A percentile compares a stretch with the other conserved stretches of the same genome.
These are phyloP conservation scores for Bradypus variegatus DNA, from an alignment of 2,797 vertebrate species.

Conservation along the genomic window DNA sequence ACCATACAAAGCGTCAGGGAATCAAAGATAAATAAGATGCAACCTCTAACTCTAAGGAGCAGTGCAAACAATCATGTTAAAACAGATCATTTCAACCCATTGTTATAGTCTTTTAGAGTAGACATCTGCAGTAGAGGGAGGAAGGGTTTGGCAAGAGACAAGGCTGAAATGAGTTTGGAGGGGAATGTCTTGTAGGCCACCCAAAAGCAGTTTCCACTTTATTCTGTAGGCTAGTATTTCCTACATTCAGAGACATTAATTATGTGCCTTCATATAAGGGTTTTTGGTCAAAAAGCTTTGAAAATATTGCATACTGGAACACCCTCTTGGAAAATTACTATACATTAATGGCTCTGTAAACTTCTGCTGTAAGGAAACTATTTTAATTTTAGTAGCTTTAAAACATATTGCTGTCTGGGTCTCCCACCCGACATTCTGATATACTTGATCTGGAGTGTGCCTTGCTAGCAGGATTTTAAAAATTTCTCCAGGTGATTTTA, in stretches of 20 bases:
- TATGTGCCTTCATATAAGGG: neutral
- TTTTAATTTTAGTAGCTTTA: conserved; percentile 10
- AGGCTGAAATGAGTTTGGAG: neutral
- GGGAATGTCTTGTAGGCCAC: neutral
- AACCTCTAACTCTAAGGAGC: neutral
- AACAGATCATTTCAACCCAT: neutral
- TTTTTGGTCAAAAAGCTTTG: conserved; percentile 17
- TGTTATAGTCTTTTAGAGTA: neutral
- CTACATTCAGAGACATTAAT: neutral
- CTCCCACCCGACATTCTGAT: neutral
- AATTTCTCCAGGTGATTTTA: neutral
- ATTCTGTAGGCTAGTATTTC: neutral
- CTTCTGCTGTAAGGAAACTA: neutral
- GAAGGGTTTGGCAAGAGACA: neutral
- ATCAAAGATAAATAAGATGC: neutral
- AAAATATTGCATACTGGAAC: neutral
- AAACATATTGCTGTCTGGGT: neutral
- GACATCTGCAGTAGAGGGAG: neutral
- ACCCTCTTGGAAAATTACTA: neutral
- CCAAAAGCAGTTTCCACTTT: neutral
- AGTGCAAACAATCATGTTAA: neutral
- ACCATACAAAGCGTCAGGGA: neutral
- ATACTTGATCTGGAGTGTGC: neutral
- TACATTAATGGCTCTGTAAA: neutral
- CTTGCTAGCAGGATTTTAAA: neutral